phyloP scores from a whole-genome alignment of 2,797 vertebrate species.

The Cephalopachus bancanus region DNA sequence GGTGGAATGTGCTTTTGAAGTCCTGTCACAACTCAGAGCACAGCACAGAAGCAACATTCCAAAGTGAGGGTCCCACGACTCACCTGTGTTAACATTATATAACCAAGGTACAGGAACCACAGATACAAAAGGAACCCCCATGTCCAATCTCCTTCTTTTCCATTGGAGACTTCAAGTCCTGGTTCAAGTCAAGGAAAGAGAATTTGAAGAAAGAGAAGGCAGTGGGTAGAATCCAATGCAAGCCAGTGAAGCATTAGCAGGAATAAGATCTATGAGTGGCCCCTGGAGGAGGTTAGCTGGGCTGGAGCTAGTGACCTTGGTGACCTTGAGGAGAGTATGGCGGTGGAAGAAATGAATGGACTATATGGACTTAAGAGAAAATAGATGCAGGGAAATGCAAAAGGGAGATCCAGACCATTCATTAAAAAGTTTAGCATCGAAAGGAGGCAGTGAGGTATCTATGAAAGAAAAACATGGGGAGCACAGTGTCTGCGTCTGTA shows the following conservation, averaged over 20 bases:
- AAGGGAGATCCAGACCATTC: neutral
- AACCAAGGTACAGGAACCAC: neutral
- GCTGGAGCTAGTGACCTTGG: neutral
- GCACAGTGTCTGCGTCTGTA: neutral
- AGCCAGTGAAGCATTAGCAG: neutral
- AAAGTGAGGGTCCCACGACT: neutral
- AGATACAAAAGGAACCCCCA: neutral
- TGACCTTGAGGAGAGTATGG: accelerated
- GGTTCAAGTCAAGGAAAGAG: neutral
- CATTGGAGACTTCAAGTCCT: neutral
- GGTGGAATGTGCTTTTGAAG: neutral
- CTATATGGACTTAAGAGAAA: neutral
- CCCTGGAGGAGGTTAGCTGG: neutral
- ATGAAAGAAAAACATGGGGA: neutral
- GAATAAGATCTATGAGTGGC: neutral
- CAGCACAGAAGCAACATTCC: neutral
- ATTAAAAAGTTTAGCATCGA: neutral
- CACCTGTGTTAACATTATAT: neutral
- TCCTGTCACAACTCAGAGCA: neutral
- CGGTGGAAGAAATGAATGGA: neutral
- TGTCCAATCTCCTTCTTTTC: neutral
- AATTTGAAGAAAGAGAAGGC: neutral
- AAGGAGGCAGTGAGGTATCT: neutral
- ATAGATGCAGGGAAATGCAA: neutral
- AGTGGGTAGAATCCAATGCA: neutral